Evolutionary conservation across 1,140 invertebrate genomes (phyloP).

Genomic region (Lepidurus arcticus): DNA sequence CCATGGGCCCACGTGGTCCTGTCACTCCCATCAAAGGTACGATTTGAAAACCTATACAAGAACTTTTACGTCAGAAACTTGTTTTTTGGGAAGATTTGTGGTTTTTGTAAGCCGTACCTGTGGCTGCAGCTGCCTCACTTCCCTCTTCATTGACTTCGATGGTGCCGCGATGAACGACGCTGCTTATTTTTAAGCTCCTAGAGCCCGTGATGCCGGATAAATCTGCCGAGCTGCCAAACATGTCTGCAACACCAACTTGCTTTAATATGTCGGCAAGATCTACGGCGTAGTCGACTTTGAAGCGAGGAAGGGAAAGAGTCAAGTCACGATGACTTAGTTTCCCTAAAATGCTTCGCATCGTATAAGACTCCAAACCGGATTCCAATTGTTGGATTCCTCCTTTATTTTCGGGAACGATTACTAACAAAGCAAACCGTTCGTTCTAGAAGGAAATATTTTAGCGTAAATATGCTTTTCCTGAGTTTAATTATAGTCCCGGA

Average conservation of each 20-base stretch:
- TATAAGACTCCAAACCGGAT: neutral
- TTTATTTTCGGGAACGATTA: constrained; percentile 27
- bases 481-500: neutral
- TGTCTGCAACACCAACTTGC: constrained; percentile 61
- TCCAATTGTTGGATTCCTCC: constrained; percentile 25
- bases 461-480: neutral
- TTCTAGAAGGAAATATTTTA: constrained; percentile 15
- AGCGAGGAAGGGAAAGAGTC: constrained; percentile 30
- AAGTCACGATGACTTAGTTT: constrained; percentile 31
- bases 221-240: constrained; percentile 59
- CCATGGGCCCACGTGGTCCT: constrained; percentile 29
- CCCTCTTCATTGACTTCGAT: constrained; percentile 78
- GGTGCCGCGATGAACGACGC: constrained; percentile 70
- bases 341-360: constrained; percentile 23
- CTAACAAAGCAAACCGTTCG: constrained; percentile 26
- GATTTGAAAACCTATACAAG: constrained; percentile 24
- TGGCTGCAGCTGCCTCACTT: constrained; percentile 66
- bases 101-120: constrained; percentile 53
- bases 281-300: constrained; percentile 27
- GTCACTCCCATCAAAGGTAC: constrained; percentile 23
- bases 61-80: neutral
- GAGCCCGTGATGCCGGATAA: constrained; percentile 55
- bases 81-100: constrained; percentile 45
- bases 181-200: constrained; percentile 47
- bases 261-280: constrained; percentile 39